Conservation (phyloP, 1,140 invertebrate species). For the Ceratosolen fusciceps region DNA sequence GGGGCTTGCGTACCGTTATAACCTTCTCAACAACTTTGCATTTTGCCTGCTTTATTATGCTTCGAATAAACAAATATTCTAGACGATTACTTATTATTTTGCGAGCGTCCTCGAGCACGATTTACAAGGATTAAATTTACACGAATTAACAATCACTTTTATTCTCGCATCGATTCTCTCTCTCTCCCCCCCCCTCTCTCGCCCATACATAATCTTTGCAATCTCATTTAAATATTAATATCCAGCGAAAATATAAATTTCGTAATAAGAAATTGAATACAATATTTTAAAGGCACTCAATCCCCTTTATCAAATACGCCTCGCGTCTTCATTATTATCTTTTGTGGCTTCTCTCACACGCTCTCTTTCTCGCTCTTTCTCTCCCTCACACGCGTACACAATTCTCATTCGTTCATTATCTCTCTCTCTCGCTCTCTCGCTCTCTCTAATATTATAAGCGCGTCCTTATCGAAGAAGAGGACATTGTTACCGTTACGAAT, state of each 20-base stretch:
- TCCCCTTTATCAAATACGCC: conserved; percentile 48
- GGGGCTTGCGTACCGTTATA: conserved; percentile 31
- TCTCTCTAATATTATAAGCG: conserved; percentile 48
- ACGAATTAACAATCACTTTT: conserved; percentile 44
- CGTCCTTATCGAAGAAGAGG: conserved; percentile 52
- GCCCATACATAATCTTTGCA: not conserved
- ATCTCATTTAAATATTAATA: conserved; percentile 23
- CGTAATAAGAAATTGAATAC: conserved; percentile 49
- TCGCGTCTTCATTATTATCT: conserved; percentile 42
- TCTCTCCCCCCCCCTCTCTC: not conserved
- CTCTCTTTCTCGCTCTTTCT: no score
- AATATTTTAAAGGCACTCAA: conserved; percentile 50
- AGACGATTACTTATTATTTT: not conserved
- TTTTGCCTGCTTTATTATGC: conserved; percentile 15
- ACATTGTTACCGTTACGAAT: conserved; percentile 52
- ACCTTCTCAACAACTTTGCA: conserved; percentile 19
- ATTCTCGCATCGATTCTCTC: conserved; percentile 27
- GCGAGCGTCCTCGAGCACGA: not conserved
- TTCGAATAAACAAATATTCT: conserved; percentile 28
- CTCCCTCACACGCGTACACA: no score
- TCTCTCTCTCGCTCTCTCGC: no score
- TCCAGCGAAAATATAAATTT: conserved; percentile 50
- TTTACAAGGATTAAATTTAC: conserved; percentile 47
- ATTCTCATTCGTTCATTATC: no score
- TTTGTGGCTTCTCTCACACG: conserved; percentile 30